Evolutionary conservation across 2,888 invertebrate genomes (phyloP).

Genomic region (Neoascia interrupta): DNA sequence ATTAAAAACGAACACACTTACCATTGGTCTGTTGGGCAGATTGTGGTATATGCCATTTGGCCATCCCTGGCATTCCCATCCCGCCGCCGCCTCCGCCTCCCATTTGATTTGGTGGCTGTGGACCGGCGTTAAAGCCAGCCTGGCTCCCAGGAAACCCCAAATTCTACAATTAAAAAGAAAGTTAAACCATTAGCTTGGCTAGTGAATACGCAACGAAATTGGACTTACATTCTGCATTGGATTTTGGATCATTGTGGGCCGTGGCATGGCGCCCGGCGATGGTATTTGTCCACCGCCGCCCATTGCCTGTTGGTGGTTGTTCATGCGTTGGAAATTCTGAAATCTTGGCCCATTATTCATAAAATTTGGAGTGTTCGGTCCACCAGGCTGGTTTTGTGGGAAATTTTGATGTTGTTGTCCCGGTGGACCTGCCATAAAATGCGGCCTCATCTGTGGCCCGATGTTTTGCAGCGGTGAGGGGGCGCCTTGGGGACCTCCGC

Average conservation of each 20-base stretch:
- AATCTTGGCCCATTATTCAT: constrained; percentile 79
- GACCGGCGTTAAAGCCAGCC: constrained; percentile 80
- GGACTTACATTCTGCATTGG: constrained; percentile 80
- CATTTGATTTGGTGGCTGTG: constrained; percentile 77
- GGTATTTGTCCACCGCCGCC: constrained; percentile 76
- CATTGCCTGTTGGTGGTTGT: constrained; percentile 82
- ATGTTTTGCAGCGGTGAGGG: constrained; percentile 78
- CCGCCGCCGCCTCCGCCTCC: constrained; percentile 74
- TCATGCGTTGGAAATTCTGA: constrained; percentile 78
- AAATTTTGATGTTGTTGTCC: constrained; percentile 79
- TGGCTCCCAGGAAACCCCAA: constrained; percentile 80
- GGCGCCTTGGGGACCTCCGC: constrained; percentile 77
- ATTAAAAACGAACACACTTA: constrained; percentile 70
- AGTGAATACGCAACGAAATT: no score
- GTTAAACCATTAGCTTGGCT: neutral
- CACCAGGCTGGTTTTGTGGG: constrained; percentile 78
- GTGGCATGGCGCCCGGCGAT: constrained; percentile 76
- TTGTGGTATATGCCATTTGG: constrained; percentile 88
- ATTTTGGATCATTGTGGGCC: constrained; percentile 78
- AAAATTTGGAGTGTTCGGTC: constrained; percentile 79
- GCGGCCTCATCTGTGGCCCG: constrained; percentile 78
- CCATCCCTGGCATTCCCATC: constrained; percentile 78
- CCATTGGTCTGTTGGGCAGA: constrained; percentile 80
- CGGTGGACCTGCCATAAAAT: constrained; percentile 78
- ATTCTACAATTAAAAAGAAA: constrained; percentile 74